Evolutionary conservation across 1,140 invertebrate genomes (phyloP), one percentile per base, ranked within the genome.

Genomic region (Oscheius sp.): DNA sequence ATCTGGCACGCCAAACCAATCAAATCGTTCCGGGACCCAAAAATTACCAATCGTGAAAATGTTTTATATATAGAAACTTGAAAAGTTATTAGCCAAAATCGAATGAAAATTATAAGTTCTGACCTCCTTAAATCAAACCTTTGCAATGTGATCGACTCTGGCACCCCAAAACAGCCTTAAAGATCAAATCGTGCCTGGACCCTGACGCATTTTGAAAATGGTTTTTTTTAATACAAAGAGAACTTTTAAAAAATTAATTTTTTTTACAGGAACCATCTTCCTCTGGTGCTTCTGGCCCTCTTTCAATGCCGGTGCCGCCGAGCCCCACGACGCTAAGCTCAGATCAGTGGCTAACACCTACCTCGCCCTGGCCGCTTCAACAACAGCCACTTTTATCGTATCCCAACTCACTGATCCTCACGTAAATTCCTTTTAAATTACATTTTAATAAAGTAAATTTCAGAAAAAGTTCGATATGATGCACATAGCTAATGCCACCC

Each of bases 241-340:
- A 42, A 42, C 31, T 29, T 62, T 23, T n/a, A n/a, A n/a, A n/a
- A n/a, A n/a, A n/a, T n/a, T n/a, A n/a, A n/a, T n/a, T n/a, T n/a
- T n/a, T n/a, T n/a, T n/a, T n/a, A n/a, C 61, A 68, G 86, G 86
- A 84, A 68, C 93, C 0, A 85, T 95, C 15, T 96, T 96, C 84
- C 88, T 97, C 15, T 97, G 93, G 93, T 87, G 95, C 61, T 96
- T 92, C 84, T 96, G 94, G 94, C 94, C 94, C 1, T 94, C 92
- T 73, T 97, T 97, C 86, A 97, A 97, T 86, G 91, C 91, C 1
- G 92, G 90, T 0, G 87, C 91, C 4, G 87, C 88, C 0, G 80
- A 84, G 3, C 90, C 90, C 2, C 90, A 90, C 55, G 90, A 91
- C 78, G 84, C 84, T 36, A 91, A 91, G 79, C 90, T 92, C 73